Base-by-base conservation (phyloP, 1,140 invertebrate genomes). In the Tigriopus japonicus region DNA sequence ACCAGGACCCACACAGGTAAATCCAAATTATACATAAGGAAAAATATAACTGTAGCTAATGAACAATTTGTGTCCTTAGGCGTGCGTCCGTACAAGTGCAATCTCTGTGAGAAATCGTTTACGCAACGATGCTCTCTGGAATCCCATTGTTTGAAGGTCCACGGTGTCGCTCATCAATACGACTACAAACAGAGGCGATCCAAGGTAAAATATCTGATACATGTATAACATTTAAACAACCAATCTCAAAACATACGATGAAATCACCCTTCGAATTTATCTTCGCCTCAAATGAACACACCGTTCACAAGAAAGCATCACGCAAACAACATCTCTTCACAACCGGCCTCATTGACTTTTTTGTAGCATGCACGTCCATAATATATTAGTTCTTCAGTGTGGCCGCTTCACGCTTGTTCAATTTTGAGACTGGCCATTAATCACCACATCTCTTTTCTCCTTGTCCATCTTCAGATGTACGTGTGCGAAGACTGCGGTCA, bases 401-500 rank as follows among this genome's bases (percentile, higher is more conserved):
- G 28, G 28, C 28, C 28, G 9, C 28, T 35, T 35, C 28, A 35
- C 28, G 28, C 28, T 35, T 35, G 28, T 35, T 35, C 28, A 35
- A 5, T 49, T 49, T 15, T 49, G 45, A 21, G 12, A 6, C 12
- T 49, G 45, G n/a, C 45, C n/a, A 49, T 21, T 17, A 49, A 15
- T 49, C n/a, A 49, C 45, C 5, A 5, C 12, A 49, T 49, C 21
- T 49, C 45, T 49, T 58, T 24, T 28, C 55, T 58, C 42, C 51
- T 60, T 15, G 35, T 19, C 28, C 28, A 35, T 35, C 28, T 17
- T 14, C 51, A 61, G 59, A 61, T 61, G 72, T 98, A 98, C 72
- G 95, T 99, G 10, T 99, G 95, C 73, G 95, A 99, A 74, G 95
- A 98, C 70, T 99, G 95, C 71, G 95, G 96, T 41, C 90, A 97